These are phyloP conservation scores for Gymnobelideus leadbeateri DNA, from an alignment of 2,113 vertebrate genomes.

Conservation along the genomic window DNA sequence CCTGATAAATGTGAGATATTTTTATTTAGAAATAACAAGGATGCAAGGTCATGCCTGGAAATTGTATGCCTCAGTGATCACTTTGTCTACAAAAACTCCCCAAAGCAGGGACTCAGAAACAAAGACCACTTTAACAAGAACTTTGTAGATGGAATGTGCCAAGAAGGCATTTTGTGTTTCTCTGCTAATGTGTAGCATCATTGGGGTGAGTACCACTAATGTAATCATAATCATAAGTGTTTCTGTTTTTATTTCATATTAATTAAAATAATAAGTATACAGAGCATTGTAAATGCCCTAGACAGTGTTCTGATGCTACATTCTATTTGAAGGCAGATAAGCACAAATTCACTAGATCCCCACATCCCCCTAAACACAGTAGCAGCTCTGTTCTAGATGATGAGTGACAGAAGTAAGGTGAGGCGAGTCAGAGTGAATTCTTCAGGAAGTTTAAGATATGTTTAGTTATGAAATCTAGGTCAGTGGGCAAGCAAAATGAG, in stretches of 20 bases:
- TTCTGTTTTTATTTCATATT: not conserved
- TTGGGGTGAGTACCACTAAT: not conserved
- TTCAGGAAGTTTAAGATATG: not conserved
- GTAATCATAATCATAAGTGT: not conserved
- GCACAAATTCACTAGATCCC: not conserved
- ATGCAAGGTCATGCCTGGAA: not conserved
- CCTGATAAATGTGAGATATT: not conserved
- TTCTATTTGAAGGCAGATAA: not conserved
- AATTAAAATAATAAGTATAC: constrained; percentile 6
- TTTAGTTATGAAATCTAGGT: not conserved
- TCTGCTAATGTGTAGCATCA: not conserved
- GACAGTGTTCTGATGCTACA: not conserved
- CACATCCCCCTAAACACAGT: not conserved
- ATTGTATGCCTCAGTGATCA: not conserved
- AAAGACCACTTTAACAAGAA: not conserved
- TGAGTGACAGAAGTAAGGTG: not conserved
- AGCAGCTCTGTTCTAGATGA: not conserved
- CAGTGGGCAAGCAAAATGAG: not conserved
- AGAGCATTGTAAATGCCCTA: not conserved
- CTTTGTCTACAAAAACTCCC: not conserved
- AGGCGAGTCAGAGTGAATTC: not conserved
- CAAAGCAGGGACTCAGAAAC: not conserved
- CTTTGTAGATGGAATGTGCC: not conserved
- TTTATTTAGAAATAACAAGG: not conserved
- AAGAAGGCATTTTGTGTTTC: not conserved